Base-by-base conservation (phyloP, 1,140 invertebrate genomes). In the Leptinotarsa lineolata region DNA sequence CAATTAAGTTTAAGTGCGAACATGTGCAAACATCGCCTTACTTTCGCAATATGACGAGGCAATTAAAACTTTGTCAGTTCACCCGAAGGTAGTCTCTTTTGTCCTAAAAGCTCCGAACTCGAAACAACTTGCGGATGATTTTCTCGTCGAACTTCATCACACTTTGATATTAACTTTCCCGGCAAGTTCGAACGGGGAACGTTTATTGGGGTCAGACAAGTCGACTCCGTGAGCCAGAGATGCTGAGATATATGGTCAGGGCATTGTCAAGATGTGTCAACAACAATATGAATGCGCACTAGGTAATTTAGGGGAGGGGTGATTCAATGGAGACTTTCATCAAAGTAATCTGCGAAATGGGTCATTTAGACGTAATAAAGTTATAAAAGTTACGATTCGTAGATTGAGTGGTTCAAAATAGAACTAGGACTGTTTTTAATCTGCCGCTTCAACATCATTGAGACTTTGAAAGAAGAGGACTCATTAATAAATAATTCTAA, bases 1-100 rank as follows among this genome's bases (percentile, higher is more conserved):
- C 48, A 54, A 54, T 54, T 54, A 54, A 54, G 48, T 54, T 54
- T 54, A n/a, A 54, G 48, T 54, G 48, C 48, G n/a, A 54, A 54
- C 48, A 54, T 54, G 48, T 54, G 48, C 48, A 54, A 54, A 54
- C 48, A 54, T n/a, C 13, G 5, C 13, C n/a, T n/a, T 54, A 54
- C 48, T 54, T 54, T 54, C 48, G 48, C n/a, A 54, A 54, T 54
- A 15, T 54, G n/a, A 54, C 48, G 48, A 54, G n/a, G 48, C 48
- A 54, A 54, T 54, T 54, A 54, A 54, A 54, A 54, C 48, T 54
- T 54, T 54, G 48, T 54, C 48, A 54, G 13, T 54, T 54, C 48
- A 4, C n/a, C 5, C 48, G 48, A 54, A 54, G 48, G 48, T 54
- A 54, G 48, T 54, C 48, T 54, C 48, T 54, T 54, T 54, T 54